Evolutionary conservation across 1,140 invertebrate species (phyloP).

Genomic region (Diorhabda carinulata): DNA sequence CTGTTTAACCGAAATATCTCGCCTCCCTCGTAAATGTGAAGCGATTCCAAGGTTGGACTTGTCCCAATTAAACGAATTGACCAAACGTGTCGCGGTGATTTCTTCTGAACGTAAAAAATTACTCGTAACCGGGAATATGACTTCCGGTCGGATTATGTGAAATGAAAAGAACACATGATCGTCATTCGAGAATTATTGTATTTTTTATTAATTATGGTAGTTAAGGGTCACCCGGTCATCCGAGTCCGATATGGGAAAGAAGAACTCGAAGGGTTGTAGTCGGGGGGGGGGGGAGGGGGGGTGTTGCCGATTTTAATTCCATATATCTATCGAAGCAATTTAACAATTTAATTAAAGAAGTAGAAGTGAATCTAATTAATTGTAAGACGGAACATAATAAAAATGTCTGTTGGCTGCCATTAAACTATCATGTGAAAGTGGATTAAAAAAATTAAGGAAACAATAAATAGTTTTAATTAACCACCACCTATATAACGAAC

Average conservation of each 20-base stretch:
- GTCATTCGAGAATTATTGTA: slow-evolving; percentile 27
- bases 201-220: slow-evolving; percentile 32
- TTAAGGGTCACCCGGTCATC: slow-evolving; percentile 30
- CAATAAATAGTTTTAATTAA: not conserved
- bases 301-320: not conserved
- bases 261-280: not conserved
- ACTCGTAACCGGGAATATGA: not conserved
- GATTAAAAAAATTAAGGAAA: not conserved
- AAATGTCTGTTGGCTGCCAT: not conserved
- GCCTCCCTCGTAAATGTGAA: not conserved
- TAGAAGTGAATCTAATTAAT: not conserved
- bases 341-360: not conserved
- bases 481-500: not conserved
- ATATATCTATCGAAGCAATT: not conserved
- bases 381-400: not conserved
- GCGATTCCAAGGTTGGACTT: not conserved
- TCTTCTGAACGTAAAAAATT: slow-evolving; percentile 1
- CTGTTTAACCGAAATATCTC: not conserved
- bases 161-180: slow-evolving; percentile 6
- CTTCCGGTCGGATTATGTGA: slow-evolving; percentile 1
- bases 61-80: not conserved
- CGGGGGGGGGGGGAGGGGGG: too few species aligned
- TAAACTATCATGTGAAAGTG: not conserved
- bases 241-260: slow-evolving; percentile 27
- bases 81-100: not conserved